Evolutionary conservation across 2,888 invertebrate genomes (phyloP).

Genomic region (Drosophila parthenogenetica): DNA sequence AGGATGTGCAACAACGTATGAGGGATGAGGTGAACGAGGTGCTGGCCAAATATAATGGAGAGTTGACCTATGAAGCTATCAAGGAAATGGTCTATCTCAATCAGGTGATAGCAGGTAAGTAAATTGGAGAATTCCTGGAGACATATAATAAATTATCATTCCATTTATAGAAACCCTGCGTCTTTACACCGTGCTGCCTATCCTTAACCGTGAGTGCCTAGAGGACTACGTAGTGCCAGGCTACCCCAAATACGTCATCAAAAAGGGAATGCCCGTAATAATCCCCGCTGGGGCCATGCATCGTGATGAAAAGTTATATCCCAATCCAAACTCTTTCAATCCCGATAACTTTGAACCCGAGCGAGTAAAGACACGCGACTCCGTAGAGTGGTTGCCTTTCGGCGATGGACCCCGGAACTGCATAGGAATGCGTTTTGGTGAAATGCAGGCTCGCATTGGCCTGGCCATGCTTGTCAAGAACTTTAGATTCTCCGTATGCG

Average conservation of each 20-base stretch:
- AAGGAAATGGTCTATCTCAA: conserved; percentile 86
- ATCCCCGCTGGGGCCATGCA: conserved; percentile 87
- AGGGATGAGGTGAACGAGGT: conserved; percentile 84
- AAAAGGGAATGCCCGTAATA: conserved; percentile 86
- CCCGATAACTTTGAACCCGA: conserved; percentile 88
- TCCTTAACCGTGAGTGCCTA: conserved; percentile 86
- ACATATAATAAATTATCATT: neutral
- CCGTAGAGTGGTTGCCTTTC: conserved; percentile 79
- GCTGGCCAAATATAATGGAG: conserved; percentile 77
- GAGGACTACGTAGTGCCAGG: conserved; percentile 86
- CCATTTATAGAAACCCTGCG: conserved; percentile 86
- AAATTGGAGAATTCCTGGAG: too few species aligned
- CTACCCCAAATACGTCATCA: conserved; percentile 85
- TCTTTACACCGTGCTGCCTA: conserved; percentile 86
- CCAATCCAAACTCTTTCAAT: conserved; percentile 87
- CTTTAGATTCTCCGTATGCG: conserved; percentile 72
- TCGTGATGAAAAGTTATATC: conserved; percentile 87
- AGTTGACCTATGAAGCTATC: conserved; percentile 85
- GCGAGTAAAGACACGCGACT: conserved; percentile 86
- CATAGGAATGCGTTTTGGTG: conserved; percentile 82
- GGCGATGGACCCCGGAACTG: conserved; percentile 84
- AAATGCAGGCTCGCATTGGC: conserved; percentile 81
- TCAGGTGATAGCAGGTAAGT: conserved; percentile 85
- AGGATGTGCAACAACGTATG: conserved; percentile 84
- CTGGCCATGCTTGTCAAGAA: conserved; percentile 72